These are phyloP conservation scores for Notothenia rossii DNA, from an alignment of 2,113 vertebrate genomes.

Conservation along the genomic window DNA sequence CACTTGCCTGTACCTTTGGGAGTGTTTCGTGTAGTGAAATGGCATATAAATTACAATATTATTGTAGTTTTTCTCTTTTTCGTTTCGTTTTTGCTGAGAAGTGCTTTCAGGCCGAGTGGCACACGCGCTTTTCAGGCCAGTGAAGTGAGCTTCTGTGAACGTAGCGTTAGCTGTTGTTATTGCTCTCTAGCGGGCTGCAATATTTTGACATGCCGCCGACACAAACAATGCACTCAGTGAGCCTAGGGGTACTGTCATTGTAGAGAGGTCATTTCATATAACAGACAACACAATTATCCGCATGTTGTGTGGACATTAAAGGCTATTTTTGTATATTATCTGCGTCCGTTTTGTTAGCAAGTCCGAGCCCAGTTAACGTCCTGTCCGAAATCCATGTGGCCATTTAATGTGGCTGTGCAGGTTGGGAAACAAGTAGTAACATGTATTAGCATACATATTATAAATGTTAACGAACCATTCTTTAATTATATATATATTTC, in stretches of 20 bases:
- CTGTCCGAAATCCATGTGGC: slow-evolving; percentile 16
- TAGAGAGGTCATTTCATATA: slow-evolving; percentile 21
- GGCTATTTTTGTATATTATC: not conserved
- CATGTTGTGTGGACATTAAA: slow-evolving; percentile 1
- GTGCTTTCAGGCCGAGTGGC: slow-evolving; percentile 58
- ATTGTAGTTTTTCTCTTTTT: slow-evolving; percentile 12
- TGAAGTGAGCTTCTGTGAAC: slow-evolving; percentile 42
- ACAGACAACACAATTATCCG: not conserved
- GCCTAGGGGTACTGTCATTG: slow-evolving; percentile 30
- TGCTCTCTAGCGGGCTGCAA: slow-evolving; percentile 49
- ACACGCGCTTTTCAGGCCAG: slow-evolving; percentile 46
- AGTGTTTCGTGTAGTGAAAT: not conserved
- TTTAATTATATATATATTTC: not conserved
- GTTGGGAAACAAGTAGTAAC: not conserved
- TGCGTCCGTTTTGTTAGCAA: slow-evolving; percentile 8
- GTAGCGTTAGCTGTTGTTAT: slow-evolving; percentile 60
- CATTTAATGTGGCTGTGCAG: slow-evolving; percentile 19
- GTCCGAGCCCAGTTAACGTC: slow-evolving; percentile 16
- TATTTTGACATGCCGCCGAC: slow-evolving; percentile 62
- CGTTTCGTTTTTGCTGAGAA: slow-evolving; percentile 44
- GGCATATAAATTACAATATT: not conserved
- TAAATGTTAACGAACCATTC: not conserved
- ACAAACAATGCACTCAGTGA: slow-evolving; percentile 42
- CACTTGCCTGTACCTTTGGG: not conserved
- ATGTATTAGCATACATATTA: not conserved